A percentile compares a stretch with the other conserved stretches of the same genome.
phyloP scores from a whole-genome alignment of 2,888 invertebrate species.

The Dascillus cervinus region DNA sequence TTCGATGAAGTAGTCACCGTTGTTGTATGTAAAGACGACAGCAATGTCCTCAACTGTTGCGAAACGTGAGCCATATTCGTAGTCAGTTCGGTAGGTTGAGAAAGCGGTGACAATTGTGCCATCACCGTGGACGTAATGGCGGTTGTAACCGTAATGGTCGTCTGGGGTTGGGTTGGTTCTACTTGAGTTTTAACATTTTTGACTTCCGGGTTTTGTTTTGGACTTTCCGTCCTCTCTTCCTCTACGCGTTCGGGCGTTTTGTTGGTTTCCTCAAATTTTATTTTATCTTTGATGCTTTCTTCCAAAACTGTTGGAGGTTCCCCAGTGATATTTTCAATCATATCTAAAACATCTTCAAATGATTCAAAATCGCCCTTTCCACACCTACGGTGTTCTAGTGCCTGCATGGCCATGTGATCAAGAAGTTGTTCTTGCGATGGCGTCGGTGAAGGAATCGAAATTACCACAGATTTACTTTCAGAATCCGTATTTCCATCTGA shows the following conservation, averaged over 20 bases:
- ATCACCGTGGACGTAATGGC: constrained; percentile 43
- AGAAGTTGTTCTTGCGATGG: constrained; percentile 58
- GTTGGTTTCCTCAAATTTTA: constrained; percentile 18
- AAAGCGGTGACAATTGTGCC: constrained; percentile 63
- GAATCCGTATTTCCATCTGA: constrained; percentile 52
- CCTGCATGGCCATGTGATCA: constrained; percentile 55
- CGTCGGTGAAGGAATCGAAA: constrained; percentile 59
- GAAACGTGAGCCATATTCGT: constrained; percentile 66
- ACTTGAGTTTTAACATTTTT: constrained; percentile 7
- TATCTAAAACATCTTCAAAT: constrained; percentile 62
- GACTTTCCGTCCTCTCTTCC: constrained; percentile 1
- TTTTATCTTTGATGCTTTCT: constrained; percentile 24
- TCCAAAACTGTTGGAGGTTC: constrained; percentile 30
- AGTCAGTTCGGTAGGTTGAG: constrained; percentile 63
- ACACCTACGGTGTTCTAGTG: constrained; percentile 46
- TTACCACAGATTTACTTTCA: constrained; percentile 56
- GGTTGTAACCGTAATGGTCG: constrained; percentile 22
- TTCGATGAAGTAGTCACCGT: constrained; percentile 47
- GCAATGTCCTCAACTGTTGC: constrained; percentile 57
- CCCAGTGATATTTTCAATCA: constrained; percentile 55
- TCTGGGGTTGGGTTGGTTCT: constrained; percentile 18
- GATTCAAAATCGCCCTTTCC: constrained; percentile 54
- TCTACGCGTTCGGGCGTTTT: constrained; percentile 7
- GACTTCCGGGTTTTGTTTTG: constrained; percentile 2
- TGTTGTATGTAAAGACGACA: constrained; percentile 57